Evolutionary conservation across 1,140 invertebrate genomes (phyloP).

Genomic region (Zophobas morio): DNA sequence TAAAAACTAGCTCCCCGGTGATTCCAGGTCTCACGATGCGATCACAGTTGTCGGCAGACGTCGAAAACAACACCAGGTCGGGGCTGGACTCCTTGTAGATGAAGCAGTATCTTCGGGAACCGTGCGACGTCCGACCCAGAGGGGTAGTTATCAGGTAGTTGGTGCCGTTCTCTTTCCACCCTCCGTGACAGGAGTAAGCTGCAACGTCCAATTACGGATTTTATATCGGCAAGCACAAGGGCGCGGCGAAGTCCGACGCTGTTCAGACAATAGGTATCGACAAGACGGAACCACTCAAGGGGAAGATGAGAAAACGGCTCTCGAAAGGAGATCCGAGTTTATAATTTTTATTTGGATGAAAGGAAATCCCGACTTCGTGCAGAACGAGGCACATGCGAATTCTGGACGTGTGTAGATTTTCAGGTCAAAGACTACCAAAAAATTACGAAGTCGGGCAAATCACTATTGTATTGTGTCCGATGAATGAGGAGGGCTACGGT

Average conservation of each 20-base stretch:
- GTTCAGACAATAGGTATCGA: background rate
- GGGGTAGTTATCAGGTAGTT: conserved; percentile 85
- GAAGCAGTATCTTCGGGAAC: conserved; percentile 75
- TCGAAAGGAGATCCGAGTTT: too few species aligned
- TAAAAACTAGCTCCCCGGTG: conserved; percentile 69
- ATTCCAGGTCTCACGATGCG: conserved; percentile 67
- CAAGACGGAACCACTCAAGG: background rate
- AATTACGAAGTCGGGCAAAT: too few species aligned
- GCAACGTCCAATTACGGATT: conserved; percentile 56
- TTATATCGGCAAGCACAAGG: background rate
- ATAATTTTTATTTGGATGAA: too few species aligned
- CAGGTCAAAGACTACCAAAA: too few species aligned
- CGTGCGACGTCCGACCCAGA: conserved; percentile 72
- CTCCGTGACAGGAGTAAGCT: conserved; percentile 90
- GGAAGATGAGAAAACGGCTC: background rate
- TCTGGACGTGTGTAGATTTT: too few species aligned
- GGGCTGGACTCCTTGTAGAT: conserved; percentile 71
- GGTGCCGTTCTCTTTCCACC: conserved; percentile 81
- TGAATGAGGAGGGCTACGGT: too few species aligned
- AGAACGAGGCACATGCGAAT: too few species aligned
- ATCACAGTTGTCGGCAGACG: conserved; percentile 73
- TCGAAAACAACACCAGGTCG: conserved; percentile 69
- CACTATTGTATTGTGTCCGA: too few species aligned
- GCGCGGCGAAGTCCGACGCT: conserved; percentile 2
- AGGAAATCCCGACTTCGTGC: too few species aligned